Base-by-base conservation (phyloP, 2,888 invertebrate species). In the Cinara cedri region DNA sequence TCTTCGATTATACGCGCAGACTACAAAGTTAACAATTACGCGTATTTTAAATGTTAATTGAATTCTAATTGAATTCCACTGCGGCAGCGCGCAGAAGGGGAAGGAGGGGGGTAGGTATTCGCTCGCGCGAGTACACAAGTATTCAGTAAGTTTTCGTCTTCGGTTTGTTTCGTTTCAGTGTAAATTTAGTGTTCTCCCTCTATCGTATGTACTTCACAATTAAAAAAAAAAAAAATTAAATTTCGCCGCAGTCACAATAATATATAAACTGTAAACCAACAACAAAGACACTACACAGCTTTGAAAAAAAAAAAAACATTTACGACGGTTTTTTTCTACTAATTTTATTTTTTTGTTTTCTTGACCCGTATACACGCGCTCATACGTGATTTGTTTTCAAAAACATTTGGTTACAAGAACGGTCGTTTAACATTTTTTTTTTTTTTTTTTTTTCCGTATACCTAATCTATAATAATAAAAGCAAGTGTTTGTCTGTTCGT, bases 301-400 rank as follows among this genome's bases (percentile, higher is more conserved):
- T n/a, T n/a, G n/a, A 57, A 26, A 55, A 71, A 57, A 42, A 6
- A 57, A 71, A 44, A 57, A n/a, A 16, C 44, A 44, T 57, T 72
- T 72, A 26, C 24, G 24, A 57, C 24, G 8, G n/a, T 24, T 57
- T 57, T 0, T 42, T 9, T 14, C 9, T 54, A 34, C 55, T 44
- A n/a, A n/a, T n/a, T n/a, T n/a, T n/a, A n/a, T n/a, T 54, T 70
- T 57, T 44, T 57, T 57, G 11, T 44, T 55, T 54, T 34, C 14
- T 55, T 16, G 42, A 55, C 42, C 70, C 10, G 21, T n/a, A 14
- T 6, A 1, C 3, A 21, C 1, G 11, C 6, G 63, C 21, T 10
- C 70, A 19, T 24, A 75, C 55, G 24, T n/a, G 63, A 75, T 54
- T 42, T 75, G 63, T 75, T 75, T 62, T 21, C 74, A 65, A 65